phyloP scores from a whole-genome alignment of 2,888 invertebrate genomes.

The Lithophane leautieri region DNA sequence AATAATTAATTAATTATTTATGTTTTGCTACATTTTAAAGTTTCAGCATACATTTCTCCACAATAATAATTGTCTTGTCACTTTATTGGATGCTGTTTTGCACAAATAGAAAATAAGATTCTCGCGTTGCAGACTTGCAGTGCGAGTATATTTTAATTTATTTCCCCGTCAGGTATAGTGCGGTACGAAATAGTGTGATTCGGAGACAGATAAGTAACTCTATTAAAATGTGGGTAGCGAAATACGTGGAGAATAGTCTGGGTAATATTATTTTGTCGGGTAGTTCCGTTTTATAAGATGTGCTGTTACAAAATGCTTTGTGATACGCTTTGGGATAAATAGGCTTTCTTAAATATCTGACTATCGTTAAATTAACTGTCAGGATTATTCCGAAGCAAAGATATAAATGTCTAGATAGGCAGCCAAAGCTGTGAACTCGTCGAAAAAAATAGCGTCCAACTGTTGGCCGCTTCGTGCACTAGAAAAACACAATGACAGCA shows the following conservation, averaged over 20 bases:
- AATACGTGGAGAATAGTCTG: slow-evolving; percentile 21
- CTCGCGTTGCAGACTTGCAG: slow-evolving; percentile 29
- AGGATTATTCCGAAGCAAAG: background rate
- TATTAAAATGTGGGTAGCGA: slow-evolving; percentile 41
- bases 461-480: too few species aligned
- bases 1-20: background rate
- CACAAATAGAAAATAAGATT: slow-evolving; percentile 54
- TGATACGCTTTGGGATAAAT: background rate
- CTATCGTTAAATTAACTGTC: background rate
- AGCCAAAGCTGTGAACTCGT: too few species aligned
- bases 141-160: slow-evolving; percentile 56
- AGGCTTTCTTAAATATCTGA: background rate
- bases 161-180: slow-evolving; percentile 48
- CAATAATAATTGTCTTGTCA: slow-evolving; percentile 30
- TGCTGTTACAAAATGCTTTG: background rate
- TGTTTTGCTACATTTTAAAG: background rate
- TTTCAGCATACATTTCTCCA: slow-evolving; percentile 4
- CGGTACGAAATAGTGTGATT: slow-evolving; percentile 44
- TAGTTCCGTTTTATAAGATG: slow-evolving; percentile 27
- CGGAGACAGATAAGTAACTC: slow-evolving; percentile 46
- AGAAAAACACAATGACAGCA: too few species aligned
- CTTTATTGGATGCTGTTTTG: slow-evolving; percentile 25
- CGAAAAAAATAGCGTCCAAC: too few species aligned
- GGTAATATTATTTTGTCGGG: slow-evolving; percentile 21
- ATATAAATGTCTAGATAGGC: too few species aligned